Conservation (phyloP, 2,888 invertebrate genomes). For the Spodoptera picta region DNA sequence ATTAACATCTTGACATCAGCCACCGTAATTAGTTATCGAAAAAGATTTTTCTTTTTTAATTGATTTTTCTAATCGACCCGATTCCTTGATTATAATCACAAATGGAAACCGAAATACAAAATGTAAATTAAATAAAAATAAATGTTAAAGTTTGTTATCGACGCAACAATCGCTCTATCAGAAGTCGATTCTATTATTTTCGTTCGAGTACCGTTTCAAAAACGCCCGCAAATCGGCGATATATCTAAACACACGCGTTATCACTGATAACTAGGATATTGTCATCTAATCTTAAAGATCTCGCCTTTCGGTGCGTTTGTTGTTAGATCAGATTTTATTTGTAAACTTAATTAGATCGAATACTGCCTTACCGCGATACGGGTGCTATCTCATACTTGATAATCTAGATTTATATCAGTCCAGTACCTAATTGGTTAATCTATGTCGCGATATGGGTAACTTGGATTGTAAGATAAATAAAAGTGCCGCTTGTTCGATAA, state of each 20-base stretch:
- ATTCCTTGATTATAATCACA: slow-evolving; percentile 41
- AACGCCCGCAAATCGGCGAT: slow-evolving; percentile 32
- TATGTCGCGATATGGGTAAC: slow-evolving; percentile 32
- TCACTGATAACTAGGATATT: slow-evolving; percentile 48
- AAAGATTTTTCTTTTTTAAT: slow-evolving; percentile 32
- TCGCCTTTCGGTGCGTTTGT: slow-evolving; percentile 59
- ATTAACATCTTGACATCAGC: slow-evolving; percentile 35
- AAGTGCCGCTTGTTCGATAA: slow-evolving; percentile 36
- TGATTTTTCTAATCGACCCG: slow-evolving; percentile 49
- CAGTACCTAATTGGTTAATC: slow-evolving; percentile 55
- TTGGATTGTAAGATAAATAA: slow-evolving; percentile 33
- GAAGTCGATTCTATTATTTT: slow-evolving; percentile 40
- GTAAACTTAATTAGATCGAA: slow-evolving; percentile 69
- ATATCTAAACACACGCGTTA: slow-evolving; percentile 34
- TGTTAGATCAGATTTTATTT: slow-evolving; percentile 61
- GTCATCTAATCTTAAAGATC: slow-evolving; percentile 62
- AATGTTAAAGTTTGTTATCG: slow-evolving; percentile 44
- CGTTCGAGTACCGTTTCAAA: slow-evolving; percentile 7
- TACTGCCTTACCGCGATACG: slow-evolving; percentile 59
- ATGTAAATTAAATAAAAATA: slow-evolving; percentile 49
- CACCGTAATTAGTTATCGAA: slow-evolving; percentile 38
- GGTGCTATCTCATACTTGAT: slow-evolving; percentile 38
- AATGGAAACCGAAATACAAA: slow-evolving; percentile 46
- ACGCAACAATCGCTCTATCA: slow-evolving; percentile 27
- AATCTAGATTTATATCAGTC: slow-evolving; percentile 42